Evolutionary conservation across 2,888 invertebrate genomes (phyloP).

Genomic region (Drosophila helvetica): DNA sequence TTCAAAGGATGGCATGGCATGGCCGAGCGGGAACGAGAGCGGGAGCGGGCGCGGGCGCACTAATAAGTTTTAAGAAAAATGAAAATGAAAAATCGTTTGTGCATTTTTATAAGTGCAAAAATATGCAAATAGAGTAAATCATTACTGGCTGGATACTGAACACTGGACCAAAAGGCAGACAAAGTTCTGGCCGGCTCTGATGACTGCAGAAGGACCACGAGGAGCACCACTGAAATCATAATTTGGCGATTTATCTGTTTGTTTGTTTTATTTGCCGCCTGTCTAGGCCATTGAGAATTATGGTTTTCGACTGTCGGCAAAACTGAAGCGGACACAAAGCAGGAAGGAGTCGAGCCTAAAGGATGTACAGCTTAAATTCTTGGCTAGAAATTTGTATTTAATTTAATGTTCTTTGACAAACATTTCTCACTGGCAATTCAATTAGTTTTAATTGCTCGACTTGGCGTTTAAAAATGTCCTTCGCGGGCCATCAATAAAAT

Average conservation of each 20-base stretch:
- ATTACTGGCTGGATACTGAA: conserved; percentile 56
- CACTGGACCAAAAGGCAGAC: conserved; percentile 60
- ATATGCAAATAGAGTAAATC: conserved; percentile 83
- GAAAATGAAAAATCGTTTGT: conserved; percentile 82
- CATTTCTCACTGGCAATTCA: conserved; percentile 57
- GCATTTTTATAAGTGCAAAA: conserved; percentile 81
- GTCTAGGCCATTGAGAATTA: conserved; percentile 71
- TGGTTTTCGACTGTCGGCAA: conserved; percentile 67
- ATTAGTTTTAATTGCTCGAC: conserved; percentile 76
- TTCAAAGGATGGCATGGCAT: conserved; percentile 53
- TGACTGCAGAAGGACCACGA: conserved; percentile 15
- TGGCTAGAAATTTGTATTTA: conserved; percentile 26
- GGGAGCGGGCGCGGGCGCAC: conserved; percentile 52
- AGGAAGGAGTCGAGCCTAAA: conserved; percentile 21
- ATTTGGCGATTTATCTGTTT: conserved; percentile 77
- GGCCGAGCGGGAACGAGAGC: conserved; percentile 41
- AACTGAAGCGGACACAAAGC: conserved; percentile 61
- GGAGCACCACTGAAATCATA: conserved; percentile 57
- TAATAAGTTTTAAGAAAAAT: conserved; percentile 77
- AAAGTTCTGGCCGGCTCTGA: conserved; percentile 58
- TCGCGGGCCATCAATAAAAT: conserved; percentile 78
- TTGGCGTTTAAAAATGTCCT: conserved; percentile 60
- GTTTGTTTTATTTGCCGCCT: conserved; percentile 68
- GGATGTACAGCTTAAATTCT: conserved; percentile 28
- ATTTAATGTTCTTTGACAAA: conserved; percentile 37